Conservation (phyloP, 2,113 vertebrate genomes). For the Seriola dumerili region DNA sequence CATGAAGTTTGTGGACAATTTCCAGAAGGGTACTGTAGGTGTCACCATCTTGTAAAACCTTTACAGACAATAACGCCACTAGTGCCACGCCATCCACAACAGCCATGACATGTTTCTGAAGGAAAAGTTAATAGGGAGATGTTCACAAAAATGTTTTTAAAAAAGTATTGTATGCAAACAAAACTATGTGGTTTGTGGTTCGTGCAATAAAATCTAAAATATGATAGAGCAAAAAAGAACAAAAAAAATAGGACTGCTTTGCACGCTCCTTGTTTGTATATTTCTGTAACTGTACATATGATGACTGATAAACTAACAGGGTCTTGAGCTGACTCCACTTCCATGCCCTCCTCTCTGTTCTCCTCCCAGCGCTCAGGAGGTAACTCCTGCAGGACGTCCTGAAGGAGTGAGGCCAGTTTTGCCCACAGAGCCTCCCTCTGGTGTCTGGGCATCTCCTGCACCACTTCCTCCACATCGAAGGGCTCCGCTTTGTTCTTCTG, state of each 20-base stretch:
- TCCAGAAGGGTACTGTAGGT: slow-evolving; percentile 86
- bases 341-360: slow-evolving; percentile 77
- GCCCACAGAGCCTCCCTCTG: slow-evolving; percentile 90
- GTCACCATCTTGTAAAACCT: slow-evolving; percentile 86
- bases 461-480: slow-evolving; percentile 90
- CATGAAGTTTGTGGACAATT: slow-evolving; percentile 86
- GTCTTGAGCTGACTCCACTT: slow-evolving; percentile 79
- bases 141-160: neutral
- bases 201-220: neutral
- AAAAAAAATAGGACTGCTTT: neutral
- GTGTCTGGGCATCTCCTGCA: slow-evolving; percentile 90
- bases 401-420: slow-evolving; percentile 83
- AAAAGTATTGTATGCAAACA: neutral
- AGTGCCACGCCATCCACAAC: slow-evolving; percentile 87
- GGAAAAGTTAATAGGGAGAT: neutral
- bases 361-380: slow-evolving; percentile 88
- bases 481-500: slow-evolving; percentile 88
- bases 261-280: neutral
- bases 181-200: neutral
- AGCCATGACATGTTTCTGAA: slow-evolving; percentile 85
- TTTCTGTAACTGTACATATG: neutral
- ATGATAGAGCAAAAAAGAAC: neutral
- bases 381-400: slow-evolving; percentile 82
- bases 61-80: slow-evolving; percentile 87
- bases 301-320: slow-evolving; percentile 78